phyloP scores from a whole-genome alignment of 2,888 invertebrate species.

The Julus scanicus region DNA sequence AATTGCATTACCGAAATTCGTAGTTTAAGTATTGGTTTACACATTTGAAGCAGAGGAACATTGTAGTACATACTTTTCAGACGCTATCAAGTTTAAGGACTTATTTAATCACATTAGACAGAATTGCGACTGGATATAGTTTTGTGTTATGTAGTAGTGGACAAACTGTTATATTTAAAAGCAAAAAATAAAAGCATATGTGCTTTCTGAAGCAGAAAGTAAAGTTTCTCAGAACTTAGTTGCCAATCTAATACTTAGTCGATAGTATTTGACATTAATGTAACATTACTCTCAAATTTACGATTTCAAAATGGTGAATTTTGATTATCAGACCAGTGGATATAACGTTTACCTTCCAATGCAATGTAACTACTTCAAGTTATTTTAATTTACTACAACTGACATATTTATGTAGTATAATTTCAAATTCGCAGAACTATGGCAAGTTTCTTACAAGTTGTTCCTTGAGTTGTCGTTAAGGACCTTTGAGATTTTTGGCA shows the following conservation, averaged over 20 bases:
- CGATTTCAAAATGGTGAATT: no score
- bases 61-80: background rate
- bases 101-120: conserved; percentile 27
- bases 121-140: background rate
- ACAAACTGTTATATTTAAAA: conserved; percentile 19
- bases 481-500: no score
- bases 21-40: conserved; percentile 33
- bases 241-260: background rate
- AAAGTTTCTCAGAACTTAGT: background rate
- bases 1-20: conserved; percentile 21
- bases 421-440: no score
- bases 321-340: no score
- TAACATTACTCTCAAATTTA: background rate
- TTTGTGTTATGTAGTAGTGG: background rate
- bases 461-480: no score
- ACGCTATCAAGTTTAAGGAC: conserved; percentile 15
- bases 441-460: no score
- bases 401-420: no score
- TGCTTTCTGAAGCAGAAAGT: background rate
- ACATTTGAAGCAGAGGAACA: conserved; percentile 8
- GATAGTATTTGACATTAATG: background rate
- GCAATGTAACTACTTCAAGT: no score
- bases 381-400: background rate
- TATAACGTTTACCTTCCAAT: no score
- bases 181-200: background rate